These are phyloP conservation scores for Bombus balteatus DNA, from an alignment of 1,140 invertebrate species.

Conservation along the genomic window DNA sequence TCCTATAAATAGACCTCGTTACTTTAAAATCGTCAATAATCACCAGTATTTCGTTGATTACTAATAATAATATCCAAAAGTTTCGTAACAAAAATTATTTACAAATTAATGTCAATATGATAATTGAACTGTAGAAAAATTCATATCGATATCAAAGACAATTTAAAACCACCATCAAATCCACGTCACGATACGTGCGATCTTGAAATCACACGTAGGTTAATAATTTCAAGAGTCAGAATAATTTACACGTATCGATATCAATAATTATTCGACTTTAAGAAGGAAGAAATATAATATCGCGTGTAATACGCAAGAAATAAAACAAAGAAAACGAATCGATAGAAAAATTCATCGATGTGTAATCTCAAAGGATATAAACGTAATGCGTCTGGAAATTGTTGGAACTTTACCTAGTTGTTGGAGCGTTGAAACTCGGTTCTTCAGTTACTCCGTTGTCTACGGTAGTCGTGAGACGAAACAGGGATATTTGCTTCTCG, in stretches of 20 bases:
- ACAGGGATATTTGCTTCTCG: slow-evolving; percentile 48
- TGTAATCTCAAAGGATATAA: not conserved
- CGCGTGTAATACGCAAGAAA: not conserved
- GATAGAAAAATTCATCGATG: not conserved
- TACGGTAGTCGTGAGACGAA: slow-evolving; percentile 24
- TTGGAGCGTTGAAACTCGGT: not conserved
- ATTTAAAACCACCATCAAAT: not conserved
- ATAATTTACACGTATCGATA: too few species aligned
- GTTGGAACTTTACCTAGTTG: slow-evolving; percentile 18
- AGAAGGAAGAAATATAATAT: too few species aligned
- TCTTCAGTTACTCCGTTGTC: not conserved
- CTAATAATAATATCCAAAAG: too few species aligned
- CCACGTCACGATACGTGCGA: too few species aligned
- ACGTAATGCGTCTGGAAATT: not conserved
- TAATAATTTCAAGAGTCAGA: too few species aligned
- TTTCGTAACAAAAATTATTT: too few species aligned
- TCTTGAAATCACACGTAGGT: too few species aligned
- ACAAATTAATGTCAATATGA: not conserved
- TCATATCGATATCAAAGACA: not conserved
- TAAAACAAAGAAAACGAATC: not conserved
- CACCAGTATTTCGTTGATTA: too few species aligned
- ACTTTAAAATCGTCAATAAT: too few species aligned
- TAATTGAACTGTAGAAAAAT: not conserved
- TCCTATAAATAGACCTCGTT: too few species aligned
- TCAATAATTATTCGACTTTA: too few species aligned